These are phyloP conservation scores for Aplysina aerophoba DNA, from an alignment of 37 sponge, comb jelly and placozoan species.

Conservation along the genomic window DNA sequence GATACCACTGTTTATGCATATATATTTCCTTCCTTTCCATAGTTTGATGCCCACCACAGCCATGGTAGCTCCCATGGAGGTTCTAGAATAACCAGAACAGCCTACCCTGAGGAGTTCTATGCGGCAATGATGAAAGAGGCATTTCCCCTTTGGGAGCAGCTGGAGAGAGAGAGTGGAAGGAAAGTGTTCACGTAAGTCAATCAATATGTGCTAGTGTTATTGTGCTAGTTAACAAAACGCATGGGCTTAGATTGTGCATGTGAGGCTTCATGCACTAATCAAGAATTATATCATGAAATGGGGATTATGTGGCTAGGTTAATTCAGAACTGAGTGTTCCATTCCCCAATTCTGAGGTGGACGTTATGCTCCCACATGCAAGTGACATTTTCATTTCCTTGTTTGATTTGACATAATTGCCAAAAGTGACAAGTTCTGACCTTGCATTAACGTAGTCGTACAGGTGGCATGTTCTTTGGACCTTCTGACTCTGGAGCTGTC, in stretches of 20 bases:
- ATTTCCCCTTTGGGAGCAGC: slow-evolving; percentile 68
- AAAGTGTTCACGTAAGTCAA: slow-evolving; percentile 58
- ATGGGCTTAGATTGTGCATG: background rate
- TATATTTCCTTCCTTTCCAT: background rate
- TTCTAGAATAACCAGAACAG: slow-evolving; percentile 72
- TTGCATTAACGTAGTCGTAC: slow-evolving; percentile 44
- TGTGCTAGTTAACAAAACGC: background rate
- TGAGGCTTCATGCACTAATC: background rate
- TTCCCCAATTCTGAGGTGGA: too few species aligned
- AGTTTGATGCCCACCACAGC: slow-evolving; percentile 81
- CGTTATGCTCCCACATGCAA: too few species aligned
- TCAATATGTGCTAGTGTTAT: background rate
- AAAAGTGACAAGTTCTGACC: background rate
- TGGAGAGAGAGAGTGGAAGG: slow-evolving; percentile 68
- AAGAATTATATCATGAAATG: too few species aligned
- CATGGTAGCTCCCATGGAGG: slow-evolving; percentile 92
- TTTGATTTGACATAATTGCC: background rate
- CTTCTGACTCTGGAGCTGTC: background rate
- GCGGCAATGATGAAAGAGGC: slow-evolving; percentile 82
- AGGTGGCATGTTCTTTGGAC: slow-evolving; percentile 69
- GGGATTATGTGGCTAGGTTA: too few species aligned
- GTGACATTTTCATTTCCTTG: too few species aligned
- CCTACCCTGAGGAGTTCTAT: slow-evolving; percentile 58
- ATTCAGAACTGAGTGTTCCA: too few species aligned
- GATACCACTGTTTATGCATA: too few species aligned